A percentile compares a stretch with the other conserved stretches of the same genome.
These are phyloP conservation scores for Pagrus major DNA, from an alignment of 2,113 vertebrate species.

Conservation along the genomic window DNA sequence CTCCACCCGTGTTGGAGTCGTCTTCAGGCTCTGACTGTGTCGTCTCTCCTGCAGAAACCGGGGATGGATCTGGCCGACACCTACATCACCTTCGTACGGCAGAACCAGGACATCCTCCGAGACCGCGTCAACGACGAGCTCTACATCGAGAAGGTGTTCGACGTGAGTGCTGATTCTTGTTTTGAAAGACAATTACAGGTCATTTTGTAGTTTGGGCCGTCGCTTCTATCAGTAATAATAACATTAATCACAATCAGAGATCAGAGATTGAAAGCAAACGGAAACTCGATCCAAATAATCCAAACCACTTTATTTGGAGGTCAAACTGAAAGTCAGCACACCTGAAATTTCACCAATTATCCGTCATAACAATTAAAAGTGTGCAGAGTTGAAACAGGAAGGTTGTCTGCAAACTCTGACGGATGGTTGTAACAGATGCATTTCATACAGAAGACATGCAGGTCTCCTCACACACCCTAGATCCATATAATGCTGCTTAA, in stretches of 20 bases:
- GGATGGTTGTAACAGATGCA: neutral
- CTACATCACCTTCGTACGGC: slow-evolving; percentile 95
- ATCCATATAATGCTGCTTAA: no score
- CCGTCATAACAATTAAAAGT: neutral
- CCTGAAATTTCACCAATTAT: neutral
- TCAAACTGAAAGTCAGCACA: neutral
- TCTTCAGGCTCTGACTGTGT: slow-evolving; percentile 34
- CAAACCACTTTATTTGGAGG: neutral
- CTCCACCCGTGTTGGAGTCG: neutral
- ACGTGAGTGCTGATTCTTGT: slow-evolving; percentile 87
- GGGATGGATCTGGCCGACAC: slow-evolving; percentile 96
- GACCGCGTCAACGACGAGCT: slow-evolving; percentile 95
- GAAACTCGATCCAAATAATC: neutral
- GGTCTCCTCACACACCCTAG: no score
- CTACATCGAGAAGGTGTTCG: slow-evolving; percentile 93
- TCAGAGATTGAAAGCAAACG: neutral
- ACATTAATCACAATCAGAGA: neutral
- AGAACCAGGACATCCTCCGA: slow-evolving; percentile 97
- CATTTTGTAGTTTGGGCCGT: neutral
- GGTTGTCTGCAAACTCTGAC: neutral
- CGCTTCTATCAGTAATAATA: neutral
- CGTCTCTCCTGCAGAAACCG: slow-evolving; percentile 88
- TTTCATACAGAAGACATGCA: neutral
- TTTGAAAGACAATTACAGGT: neutral
- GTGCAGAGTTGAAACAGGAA: neutral